Evolutionary conservation across 2,888 invertebrate species (phyloP), one percentile per base, ranked within the genome.

Genomic region (Synanthedon myopaeformis): DNA sequence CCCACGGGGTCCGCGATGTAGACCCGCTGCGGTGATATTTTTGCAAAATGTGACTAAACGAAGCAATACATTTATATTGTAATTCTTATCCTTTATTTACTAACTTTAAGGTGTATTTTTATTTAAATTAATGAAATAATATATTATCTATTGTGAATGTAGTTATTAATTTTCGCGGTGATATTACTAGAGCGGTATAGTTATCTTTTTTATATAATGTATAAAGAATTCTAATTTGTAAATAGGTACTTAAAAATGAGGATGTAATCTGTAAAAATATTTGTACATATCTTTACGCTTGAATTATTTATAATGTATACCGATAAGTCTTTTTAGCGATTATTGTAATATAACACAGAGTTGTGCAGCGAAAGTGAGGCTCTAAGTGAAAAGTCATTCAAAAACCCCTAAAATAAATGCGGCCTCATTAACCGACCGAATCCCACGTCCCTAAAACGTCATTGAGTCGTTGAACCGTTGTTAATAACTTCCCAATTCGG

Each of bases 31-130:
- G 89, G 90, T 90, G 90, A 90, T 90, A 91, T 90, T 90, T 89
- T 90, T 90, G 81, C 87, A 89, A 89, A 90, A 90, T 90, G 90
- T 91, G 91, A 91, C 89, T 90, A 86, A 91, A 90, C 88, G 88
- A 91, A 92, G 92, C 92, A 92, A 92, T 92, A 92, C 91, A 89
- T 90, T 35, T 90, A 89, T 92, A 91, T 90, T 90, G 89, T 89
- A 84, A 86, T 86, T 89, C 89, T 89, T 89, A 89, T 75, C 82
- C 81, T 83, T 82, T 82, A 83, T 83, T 82, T 84, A 82, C 75
- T 77, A 73, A 76, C 69, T 67, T 60, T 85, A 86, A 83, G 83
- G 72, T 82, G 79, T 83, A 82, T 71, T 78, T 80, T 81, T 79
- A 75, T 83, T 82, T 79, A 69, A 72, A 75, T 70, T 72, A 75